Base-by-base conservation (phyloP, 2,113 vertebrate species). In the Lethenteron reissneri region DNA sequence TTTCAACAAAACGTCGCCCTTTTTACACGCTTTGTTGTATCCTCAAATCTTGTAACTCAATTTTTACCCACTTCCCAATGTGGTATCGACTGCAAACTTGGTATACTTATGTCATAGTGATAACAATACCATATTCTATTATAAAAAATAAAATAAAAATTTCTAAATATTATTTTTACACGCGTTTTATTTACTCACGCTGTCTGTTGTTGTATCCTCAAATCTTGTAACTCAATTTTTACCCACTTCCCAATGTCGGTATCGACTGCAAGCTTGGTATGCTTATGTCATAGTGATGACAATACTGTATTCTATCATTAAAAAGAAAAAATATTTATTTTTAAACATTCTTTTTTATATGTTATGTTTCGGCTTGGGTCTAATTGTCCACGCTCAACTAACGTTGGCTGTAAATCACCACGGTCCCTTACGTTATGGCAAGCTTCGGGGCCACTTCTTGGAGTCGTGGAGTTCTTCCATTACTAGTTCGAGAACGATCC, bases 51-150 rank as follows among this genome's bases (percentile, higher is more conserved):
- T 71, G n/a, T 73, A 57, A 25, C 71, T 70, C 58, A 71, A 73
- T 72, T 72, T 69, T 58, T 57, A 78, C 75, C 79, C 80, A 72
- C 76, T 75, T 58, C 68, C 25, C 25, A 25, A 25, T 25, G 13
- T 59, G 25, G 12, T 56, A 19, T 4, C 15, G 7, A n/a, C 15
- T 14, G 13, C 10, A 58, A 56, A 57, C 4, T 25, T 72, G 15
- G 69, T 57, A 17, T 69, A n/a, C 11, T n/a, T 64, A 19, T 15
- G 56, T 10, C 56, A 6, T 2, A 8, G 59, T 56, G 41, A 6
- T 59, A 9, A 13, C 9, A 57, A 19, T 71, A 25, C 25, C 3
- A 25, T 25, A 25, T 25, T 25, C 25, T 25, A 25, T 25, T 3
- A 25, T 25, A 3, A 25, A 25, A 25, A 25, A 25, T 1, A 25